Base-by-base conservation (phyloP, 2,888 invertebrate genomes). In the Andrena trimmerana region DNA sequence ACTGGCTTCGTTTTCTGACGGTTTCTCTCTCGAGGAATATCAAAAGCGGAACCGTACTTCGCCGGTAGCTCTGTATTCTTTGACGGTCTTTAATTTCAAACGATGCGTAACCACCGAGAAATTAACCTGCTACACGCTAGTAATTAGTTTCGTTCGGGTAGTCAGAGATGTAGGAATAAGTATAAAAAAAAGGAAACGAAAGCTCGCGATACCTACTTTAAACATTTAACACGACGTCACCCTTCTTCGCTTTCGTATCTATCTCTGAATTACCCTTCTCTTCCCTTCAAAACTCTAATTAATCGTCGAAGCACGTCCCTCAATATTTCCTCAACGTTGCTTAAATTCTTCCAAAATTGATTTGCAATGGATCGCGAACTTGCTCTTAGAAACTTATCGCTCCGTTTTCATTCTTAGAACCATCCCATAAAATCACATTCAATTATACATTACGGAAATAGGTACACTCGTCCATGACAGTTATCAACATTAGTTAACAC, bases 71-170 rank as follows among this genome's bases (percentile, higher is more conserved):
- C 42, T 29, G 48, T 68, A 75, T 69, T 66, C 79, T 82, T 79
- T 81, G 80, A 76, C 72, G 62, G 27, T 78, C 85, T 79, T 85
- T 73, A 76, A 81, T 81, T 82, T 68, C 57, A 66, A 72, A 42
- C 79, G 74, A 59, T 42, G 77, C 84, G 74, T 67, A 42, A n/a
- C 73, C n/a, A 72, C 52, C 57, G 63, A 20, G 57, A 74, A 78
- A 87, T 85, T 71, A 87, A 78, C 70, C 68, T 54, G 65, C 69
- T 29, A 48, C 65, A 13, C 5, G 29, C 10, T n/a, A 4, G 63
- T 74, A 85, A 81, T 87, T 81, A 80, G 71, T 69, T 52, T 77
- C 69, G 8, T 52, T 31, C 54, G 70, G 16, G 20, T 42, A 52
- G 33, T 31, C 6, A 24, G 60, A 57, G 71, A 84, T 60, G 42